Base-by-base conservation (phyloP, 2,797 vertebrate species). In the Remorina albescens region DNA sequence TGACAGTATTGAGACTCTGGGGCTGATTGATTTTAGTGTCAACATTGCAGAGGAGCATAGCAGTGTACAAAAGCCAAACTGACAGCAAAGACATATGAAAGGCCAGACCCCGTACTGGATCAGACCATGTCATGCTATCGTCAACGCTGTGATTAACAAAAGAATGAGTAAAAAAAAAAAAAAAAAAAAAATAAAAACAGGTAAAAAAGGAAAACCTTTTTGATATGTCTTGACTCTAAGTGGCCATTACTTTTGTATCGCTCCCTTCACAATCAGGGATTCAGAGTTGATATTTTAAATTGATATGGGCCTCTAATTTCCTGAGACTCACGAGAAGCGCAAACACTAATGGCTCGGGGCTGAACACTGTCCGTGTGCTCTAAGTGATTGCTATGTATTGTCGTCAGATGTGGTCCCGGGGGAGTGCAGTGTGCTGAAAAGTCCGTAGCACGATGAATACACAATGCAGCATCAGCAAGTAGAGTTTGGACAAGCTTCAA, bases 11-110 rank as follows among this genome's bases (percentile, higher is more conserved):
- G 67, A 75, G 55, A 84, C 58, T 57, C n/a, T n/a, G 81, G 81
- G 81, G 57, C 67, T 76, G 78, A 85, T 75, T 82, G 80, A 82
- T 56, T 83, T 59, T 82, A 69, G 74, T 74, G 76, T 84, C 64
- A 71, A 71, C 82, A 80, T 81, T 85, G 67, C 80, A 84, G 74
- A 61, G 28, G 64, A 84, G 75, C 67, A 61, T 67, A 68, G 71
- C 80, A 32, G 62, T 74, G 63, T 37, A 67, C 64, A 82, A 61
- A 85, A 85, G 76, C 80, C 54, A 77, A 65, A 87, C 75, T 91
- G 77, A 88, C 83, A 91, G 83, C 71, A 70, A 71, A 80, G 64
- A 80, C 62, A 64, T 39, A 8, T 34, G 64, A 28, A 47, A 67
- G 67, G 51, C 59, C 59, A 61, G 71, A 71, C 62, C 46, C 3